Conservation (phyloP, 2,797 vertebrate species). For the Notolepis coatsorum region DNA sequence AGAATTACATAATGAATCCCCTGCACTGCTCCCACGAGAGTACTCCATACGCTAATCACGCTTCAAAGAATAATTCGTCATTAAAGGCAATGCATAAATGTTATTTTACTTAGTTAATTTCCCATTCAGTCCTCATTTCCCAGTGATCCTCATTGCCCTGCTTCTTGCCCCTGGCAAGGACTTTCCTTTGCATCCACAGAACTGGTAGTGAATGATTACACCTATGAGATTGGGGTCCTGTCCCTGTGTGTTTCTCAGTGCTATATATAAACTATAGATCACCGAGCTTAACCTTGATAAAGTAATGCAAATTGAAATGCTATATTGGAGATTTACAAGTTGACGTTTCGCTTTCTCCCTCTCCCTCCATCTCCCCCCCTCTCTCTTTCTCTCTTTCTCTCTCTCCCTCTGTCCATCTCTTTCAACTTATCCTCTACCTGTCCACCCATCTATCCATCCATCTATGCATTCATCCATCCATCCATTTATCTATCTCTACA, state of each 20-base stretch:
- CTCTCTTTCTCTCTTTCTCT: background rate
- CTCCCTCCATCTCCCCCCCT: background rate
- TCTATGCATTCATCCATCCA: background rate
- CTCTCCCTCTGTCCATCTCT: background rate
- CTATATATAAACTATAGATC: background rate
- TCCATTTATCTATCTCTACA: constrained; percentile 31
- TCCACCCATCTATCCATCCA: background rate
- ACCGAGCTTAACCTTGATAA: background rate
- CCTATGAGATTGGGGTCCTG: constrained; percentile 10
- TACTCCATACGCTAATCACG: constrained; percentile 56
- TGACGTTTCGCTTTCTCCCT: background rate
- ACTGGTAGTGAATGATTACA: constrained; percentile 11
- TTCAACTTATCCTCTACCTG: no score
- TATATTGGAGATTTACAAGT: background rate
- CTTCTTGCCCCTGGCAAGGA: constrained; percentile 37
- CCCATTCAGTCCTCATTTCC: constrained; percentile 45
- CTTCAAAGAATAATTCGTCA: constrained; percentile 74
- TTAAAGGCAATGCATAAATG: constrained; percentile 66
- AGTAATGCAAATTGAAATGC: background rate
- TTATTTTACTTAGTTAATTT: constrained; percentile 54
- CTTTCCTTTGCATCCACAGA: constrained; percentile 15
- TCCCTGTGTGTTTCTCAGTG: constrained; percentile 8
- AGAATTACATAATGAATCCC: constrained; percentile 66
- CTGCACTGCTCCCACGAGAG: constrained; percentile 49
- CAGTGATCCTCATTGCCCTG: constrained; percentile 26